Evolutionary conservation across 2,113 vertebrate genomes (phyloP).

Genomic region (Cyprinodon tularosa): DNA sequence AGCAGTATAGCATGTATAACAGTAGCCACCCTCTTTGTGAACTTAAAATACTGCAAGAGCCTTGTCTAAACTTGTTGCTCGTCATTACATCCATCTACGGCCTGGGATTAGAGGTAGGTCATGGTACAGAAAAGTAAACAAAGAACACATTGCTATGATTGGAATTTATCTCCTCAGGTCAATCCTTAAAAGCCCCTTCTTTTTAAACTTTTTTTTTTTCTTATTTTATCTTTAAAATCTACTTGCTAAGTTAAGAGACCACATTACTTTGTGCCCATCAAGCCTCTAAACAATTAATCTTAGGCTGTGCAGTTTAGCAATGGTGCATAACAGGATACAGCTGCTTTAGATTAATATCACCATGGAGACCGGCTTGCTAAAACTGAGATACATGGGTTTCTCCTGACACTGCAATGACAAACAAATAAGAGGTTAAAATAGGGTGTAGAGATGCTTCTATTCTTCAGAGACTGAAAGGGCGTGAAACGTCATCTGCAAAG

Average conservation of each 20-base stretch:
- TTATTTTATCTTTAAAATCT: background rate
- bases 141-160: constrained; percentile 20
- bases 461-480: background rate
- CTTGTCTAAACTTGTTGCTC: background rate
- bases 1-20: background rate
- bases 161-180: constrained; percentile 24
- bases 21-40: background rate
- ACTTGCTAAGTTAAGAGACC: background rate
- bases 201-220: background rate
- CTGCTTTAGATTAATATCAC: background rate
- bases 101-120: background rate
- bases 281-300: background rate
- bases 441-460: background rate
- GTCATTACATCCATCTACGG: constrained; percentile 36
- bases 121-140: background rate
- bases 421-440: background rate
- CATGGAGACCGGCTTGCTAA: background rate
- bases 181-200: background rate
- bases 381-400: background rate
- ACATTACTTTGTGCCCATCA: background rate
- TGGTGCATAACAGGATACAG: background rate
- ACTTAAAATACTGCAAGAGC: background rate
- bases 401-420: too few species aligned
- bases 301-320: background rate
- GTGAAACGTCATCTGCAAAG: background rate